These are phyloP conservation scores for Rissa tridactyla DNA, from an alignment of 2,113 vertebrate species.

Conservation along the genomic window DNA sequence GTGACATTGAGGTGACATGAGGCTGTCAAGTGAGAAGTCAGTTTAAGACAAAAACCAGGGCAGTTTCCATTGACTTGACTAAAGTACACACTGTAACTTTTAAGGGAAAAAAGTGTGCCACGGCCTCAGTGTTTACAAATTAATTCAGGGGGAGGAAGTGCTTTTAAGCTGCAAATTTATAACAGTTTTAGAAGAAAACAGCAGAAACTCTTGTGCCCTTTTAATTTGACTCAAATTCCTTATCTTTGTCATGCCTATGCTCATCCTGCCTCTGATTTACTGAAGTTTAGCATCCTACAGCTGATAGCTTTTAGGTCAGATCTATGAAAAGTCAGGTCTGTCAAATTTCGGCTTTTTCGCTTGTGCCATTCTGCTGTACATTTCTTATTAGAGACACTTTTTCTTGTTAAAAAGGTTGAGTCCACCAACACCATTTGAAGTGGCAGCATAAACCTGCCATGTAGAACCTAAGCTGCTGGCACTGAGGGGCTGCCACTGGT, in stretches of 20 bases:
- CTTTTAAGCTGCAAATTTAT: neutral
- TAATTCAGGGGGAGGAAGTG: neutral
- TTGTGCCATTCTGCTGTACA: neutral
- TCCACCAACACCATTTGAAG: neutral
- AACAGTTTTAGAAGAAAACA: neutral
- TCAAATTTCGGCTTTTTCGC: neutral
- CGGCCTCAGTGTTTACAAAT: neutral
- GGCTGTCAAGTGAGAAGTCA: conserved; percentile 43
- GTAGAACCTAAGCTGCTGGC: neutral
- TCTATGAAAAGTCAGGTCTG: neutral
- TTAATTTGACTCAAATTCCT: neutral
- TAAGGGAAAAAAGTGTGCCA: neutral
- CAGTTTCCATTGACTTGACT: neutral
- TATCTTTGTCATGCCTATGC: neutral
- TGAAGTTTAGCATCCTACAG: neutral
- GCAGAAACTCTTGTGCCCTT: neutral
- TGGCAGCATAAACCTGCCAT: neutral
- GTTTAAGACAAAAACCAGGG: neutral
- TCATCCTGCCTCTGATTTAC: neutral
- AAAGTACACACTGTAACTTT: neutral
- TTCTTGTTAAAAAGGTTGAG: neutral
- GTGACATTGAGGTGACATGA: neutral
- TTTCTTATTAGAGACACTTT: neutral
- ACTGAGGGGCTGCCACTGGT: neutral
- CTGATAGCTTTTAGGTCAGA: neutral